Evolutionary conservation across 2,888 invertebrate genomes (phyloP), one percentile per base, ranked within the genome.

Genomic region (Hypena proboscidalis): DNA sequence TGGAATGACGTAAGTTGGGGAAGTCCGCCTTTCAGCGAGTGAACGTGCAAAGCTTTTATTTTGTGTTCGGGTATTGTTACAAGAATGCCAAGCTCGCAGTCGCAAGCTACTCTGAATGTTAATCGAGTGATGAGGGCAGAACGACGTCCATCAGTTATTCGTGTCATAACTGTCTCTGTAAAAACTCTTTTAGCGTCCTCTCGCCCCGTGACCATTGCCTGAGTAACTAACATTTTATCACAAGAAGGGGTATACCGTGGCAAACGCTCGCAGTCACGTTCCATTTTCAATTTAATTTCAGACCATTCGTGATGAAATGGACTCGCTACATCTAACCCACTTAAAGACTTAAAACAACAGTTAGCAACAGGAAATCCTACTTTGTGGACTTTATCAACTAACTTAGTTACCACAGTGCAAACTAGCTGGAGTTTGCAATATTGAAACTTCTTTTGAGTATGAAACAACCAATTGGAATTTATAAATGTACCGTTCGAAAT

Each of bases 11-110:
- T 74, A 77, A 78, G 80, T 80, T 77, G 71, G 76, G 77, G 74
- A 82, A 82, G 77, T 77, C 74, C 70, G 75, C 79, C 80, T 85
- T 86, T 88, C 81, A 83, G 72, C 67, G 67, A 74, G 67, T 74
- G 82, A 78, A 87, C 89, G 87, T 84, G 88, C 80, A 74, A 77
- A 77, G 86, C 81, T 89, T 89, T 89, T 87, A 88, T 88, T 88
- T 87, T 77, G 81, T 80, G 73, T 72, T 61, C 71, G 63, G 77
- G 83, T 80, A 86, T 86, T 88, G 87, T 86, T 83, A 80, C 83
- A 76, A 77, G 80, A 84, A 82, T 79, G 79, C 76, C 65, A 77
- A 83, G 83, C 80, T 80, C 71, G 70, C 67, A 77, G 80, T 77
- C 71, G 75, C 66, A 70, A 74, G 77, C 76, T 65, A 72, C 70